phyloP scores from a whole-genome alignment of 2,888 invertebrate species.

The Plusia festucae region DNA sequence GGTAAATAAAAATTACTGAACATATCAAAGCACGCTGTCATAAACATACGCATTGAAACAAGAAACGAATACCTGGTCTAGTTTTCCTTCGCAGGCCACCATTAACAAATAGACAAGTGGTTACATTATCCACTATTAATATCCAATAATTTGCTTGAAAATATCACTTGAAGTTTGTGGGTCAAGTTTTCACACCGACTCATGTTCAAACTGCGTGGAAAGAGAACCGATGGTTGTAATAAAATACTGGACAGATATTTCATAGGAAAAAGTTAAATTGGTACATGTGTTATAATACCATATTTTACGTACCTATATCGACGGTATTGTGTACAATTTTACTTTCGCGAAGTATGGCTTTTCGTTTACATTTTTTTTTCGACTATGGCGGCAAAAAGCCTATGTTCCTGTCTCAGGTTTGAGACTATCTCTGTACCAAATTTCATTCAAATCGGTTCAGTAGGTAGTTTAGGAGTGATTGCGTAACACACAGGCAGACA shows the following conservation, averaged over 20 bases:
- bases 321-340: not conserved
- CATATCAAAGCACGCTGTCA: too few relatives aligned
- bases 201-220: not conserved
- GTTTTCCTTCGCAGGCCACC: not conserved
- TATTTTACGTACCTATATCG: not conserved
- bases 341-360: not conserved
- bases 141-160: conserved; percentile 11
- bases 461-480: too few relatives aligned
- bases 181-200: conserved; percentile 8
- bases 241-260: not conserved
- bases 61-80: not conserved
- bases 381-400: too few relatives aligned
- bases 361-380: not conserved
- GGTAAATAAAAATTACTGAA: too few relatives aligned
- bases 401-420: too few relatives aligned
- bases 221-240: not conserved
- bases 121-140: not conserved
- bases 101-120: not conserved
- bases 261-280: not conserved
- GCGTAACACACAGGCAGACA: too few relatives aligned
- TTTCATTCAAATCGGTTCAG: too few relatives aligned
- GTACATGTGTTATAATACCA: not conserved
- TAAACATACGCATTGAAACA: not conserved
- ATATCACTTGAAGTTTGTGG: conserved; percentile 3
- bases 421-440: too few relatives aligned